phyloP scores from a whole-genome alignment of 2,797 vertebrate species.

The Sebastes hubbsi region DNA sequence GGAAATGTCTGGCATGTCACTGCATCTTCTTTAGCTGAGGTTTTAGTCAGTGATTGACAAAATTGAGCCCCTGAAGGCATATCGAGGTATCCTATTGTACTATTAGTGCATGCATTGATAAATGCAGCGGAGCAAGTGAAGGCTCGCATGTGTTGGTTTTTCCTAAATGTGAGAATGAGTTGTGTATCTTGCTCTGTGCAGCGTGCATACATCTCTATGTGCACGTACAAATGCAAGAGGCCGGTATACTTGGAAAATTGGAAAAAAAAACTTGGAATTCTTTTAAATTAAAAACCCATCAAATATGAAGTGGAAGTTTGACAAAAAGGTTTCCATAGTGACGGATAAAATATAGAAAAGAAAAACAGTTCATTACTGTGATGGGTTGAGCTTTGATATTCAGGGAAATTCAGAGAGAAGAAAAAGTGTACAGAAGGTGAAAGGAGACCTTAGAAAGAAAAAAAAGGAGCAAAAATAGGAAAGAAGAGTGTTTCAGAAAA shows the following conservation, averaged over 20 bases:
- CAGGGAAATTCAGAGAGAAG: slow-evolving; percentile 7
- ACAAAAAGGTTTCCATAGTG: slow-evolving; percentile 9
- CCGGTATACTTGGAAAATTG: background rate
- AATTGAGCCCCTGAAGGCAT: slow-evolving; percentile 14
- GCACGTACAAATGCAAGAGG: slow-evolving; percentile 23
- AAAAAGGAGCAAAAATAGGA: slow-evolving; percentile 24
- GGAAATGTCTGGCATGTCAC: background rate
- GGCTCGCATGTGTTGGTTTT: slow-evolving; percentile 44
- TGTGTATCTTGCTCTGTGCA: slow-evolving; percentile 36
- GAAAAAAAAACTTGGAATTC: slow-evolving; percentile 3
- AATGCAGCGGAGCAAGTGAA: slow-evolving; percentile 49
- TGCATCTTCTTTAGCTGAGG: slow-evolving; percentile 12
- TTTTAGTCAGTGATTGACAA: slow-evolving; percentile 20
- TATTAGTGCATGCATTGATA: slow-evolving; percentile 30
- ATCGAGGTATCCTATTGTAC: slow-evolving; percentile 1
- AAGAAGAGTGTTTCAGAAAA: slow-evolving; percentile 25
- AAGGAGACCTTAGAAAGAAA: background rate
- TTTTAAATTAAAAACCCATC: slow-evolving; percentile 40
- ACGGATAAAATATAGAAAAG: background rate
- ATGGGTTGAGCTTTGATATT: background rate
- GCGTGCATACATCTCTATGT: slow-evolving; percentile 13
- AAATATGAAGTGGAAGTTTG: slow-evolving; percentile 11
- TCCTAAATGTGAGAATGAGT: slow-evolving; percentile 26
- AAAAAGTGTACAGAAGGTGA: background rate
- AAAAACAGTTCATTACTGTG: background rate